phyloP scores from a whole-genome alignment of 2,113 vertebrate species.

The Ctenomys sociabilis region DNA sequence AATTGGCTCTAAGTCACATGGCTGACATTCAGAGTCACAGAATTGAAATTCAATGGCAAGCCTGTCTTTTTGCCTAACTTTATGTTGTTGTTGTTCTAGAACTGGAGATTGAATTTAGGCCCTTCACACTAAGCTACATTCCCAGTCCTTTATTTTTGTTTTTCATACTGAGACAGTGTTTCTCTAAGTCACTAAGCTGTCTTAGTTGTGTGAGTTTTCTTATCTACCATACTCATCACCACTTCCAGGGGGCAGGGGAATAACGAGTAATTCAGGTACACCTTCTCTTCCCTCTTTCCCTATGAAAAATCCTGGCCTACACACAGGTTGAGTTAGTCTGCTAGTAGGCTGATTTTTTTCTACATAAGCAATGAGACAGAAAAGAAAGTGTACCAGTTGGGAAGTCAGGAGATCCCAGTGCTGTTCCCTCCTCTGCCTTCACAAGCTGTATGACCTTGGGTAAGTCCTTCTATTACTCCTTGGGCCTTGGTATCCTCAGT shows the following conservation, averaged over 20 bases:
- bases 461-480: neutral
- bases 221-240: neutral
- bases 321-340: neutral
- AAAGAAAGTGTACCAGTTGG: neutral
- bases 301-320: neutral
- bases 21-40: neutral
- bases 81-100: neutral
- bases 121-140: neutral
- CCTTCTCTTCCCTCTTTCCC: neutral
- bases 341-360: conserved; percentile 13
- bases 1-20: neutral
- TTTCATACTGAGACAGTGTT: neutral
- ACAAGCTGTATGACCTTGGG: conserved; percentile 10
- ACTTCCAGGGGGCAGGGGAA: neutral
- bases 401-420: neutral
- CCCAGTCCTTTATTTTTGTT: neutral
- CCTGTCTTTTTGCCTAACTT: neutral
- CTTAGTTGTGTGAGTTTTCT: neutral
- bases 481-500: neutral
- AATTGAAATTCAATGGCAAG: neutral
- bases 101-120: neutral
- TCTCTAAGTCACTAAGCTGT: neutral
- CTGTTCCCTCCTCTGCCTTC: neutral
- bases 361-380: neutral
- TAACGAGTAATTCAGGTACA: neutral